These are phyloP conservation scores for Pterobdella sp. DNA, from an alignment of 2,888 invertebrate species.

Conservation along the genomic window DNA sequence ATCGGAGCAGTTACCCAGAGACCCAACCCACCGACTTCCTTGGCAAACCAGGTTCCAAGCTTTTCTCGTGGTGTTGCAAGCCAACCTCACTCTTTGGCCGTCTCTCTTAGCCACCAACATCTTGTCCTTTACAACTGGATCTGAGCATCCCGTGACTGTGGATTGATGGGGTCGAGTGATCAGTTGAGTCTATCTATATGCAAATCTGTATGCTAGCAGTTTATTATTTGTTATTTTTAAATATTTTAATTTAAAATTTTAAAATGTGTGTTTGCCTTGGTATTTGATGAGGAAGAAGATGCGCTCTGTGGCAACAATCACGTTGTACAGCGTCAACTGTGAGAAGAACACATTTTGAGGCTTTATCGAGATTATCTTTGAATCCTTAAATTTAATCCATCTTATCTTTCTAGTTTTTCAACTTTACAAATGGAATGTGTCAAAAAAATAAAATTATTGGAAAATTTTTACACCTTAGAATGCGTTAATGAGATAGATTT, in stretches of 20 bases:
- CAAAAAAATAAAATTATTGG: too few relatives aligned
- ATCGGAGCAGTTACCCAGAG: conserved; percentile 30
- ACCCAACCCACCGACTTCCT: conserved; percentile 34
- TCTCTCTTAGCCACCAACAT: conserved; percentile 28
- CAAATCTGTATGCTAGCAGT: neutral
- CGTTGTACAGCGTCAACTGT: neutral
- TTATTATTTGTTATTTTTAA: too few relatives aligned
- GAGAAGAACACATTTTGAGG: too few relatives aligned
- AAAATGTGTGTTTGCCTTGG: too few relatives aligned
- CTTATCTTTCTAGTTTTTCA: too few relatives aligned
- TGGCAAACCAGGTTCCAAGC: conserved; percentile 36
- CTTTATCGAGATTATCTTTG: too few relatives aligned
- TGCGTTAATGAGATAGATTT: too few relatives aligned
- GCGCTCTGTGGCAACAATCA: neutral
- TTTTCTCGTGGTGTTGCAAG: conserved; percentile 34
- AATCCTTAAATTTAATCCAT: too few relatives aligned
- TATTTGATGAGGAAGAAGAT: neutral
- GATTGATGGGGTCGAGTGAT: neutral
- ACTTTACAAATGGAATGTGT: too few relatives aligned
- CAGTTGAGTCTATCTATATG: neutral
- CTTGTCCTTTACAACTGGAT: conserved; percentile 32
- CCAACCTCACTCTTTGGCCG: conserved; percentile 32
- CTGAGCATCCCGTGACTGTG: conserved; percentile 34
- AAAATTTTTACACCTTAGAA: too few relatives aligned
- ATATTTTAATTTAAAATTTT: too few relatives aligned